Evolutionary conservation across 2,113 vertebrate genomes (phyloP).

Genomic region (Donacobius atricapilla): DNA sequence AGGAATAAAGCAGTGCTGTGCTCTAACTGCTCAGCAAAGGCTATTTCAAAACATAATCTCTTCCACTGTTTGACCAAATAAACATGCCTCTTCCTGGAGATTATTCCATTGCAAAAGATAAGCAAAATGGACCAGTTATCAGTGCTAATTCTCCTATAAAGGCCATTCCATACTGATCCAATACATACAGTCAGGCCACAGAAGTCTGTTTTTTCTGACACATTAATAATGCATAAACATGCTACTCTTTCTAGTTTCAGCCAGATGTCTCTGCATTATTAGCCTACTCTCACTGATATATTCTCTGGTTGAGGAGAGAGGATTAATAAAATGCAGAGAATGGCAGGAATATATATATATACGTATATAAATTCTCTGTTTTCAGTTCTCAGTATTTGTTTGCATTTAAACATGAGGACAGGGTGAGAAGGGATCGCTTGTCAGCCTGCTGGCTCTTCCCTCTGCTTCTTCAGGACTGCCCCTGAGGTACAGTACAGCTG

Average conservation of each 20-base stretch:
- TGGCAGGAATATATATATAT: background rate
- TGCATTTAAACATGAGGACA: background rate
- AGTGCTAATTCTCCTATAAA: background rate
- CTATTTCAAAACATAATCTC: background rate
- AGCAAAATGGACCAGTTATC: conserved; percentile 15
- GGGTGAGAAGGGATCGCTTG: background rate
- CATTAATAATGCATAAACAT: conserved; percentile 50
- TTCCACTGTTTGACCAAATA: background rate
- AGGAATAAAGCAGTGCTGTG: background rate
- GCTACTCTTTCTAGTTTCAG: conserved; percentile 16
- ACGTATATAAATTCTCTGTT: background rate
- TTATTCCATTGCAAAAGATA: conserved; percentile 4
- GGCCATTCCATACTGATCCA: background rate
- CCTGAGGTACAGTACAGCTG: background rate
- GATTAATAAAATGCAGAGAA: conserved; percentile 2
- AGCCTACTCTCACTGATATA: background rate
- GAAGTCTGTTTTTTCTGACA: background rate
- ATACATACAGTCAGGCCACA: background rate
- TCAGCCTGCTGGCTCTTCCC: background rate
- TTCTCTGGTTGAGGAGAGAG: background rate
- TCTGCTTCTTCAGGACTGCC: background rate
- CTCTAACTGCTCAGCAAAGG: background rate
- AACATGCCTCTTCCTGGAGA: background rate
- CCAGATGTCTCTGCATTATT: conserved; percentile 43
- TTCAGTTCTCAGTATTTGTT: background rate